Evolutionary conservation across 2,113 vertebrate species (phyloP).

Genomic region (Theropithecus gelada): DNA sequence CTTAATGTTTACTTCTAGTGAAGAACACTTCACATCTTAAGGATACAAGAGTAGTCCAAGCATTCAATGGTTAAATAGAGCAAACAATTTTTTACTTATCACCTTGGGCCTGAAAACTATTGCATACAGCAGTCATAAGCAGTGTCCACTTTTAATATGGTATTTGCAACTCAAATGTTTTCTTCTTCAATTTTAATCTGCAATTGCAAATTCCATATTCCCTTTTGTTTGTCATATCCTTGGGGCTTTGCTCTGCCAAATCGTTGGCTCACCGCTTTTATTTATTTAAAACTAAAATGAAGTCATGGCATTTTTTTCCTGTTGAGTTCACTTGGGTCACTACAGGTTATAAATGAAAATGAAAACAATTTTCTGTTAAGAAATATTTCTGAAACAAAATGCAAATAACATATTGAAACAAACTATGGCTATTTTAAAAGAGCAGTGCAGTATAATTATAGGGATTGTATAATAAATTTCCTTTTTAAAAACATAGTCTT

Average conservation of each 20-base stretch:
- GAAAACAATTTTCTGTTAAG: slow-evolving; percentile 68
- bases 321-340: slow-evolving; percentile 41
- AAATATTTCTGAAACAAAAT: slow-evolving; percentile 68
- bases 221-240: slow-evolving; percentile 25
- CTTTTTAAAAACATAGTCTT: not conserved
- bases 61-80: not conserved
- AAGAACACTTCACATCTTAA: not conserved
- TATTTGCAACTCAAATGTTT: slow-evolving; percentile 56
- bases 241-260: not conserved
- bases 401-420: slow-evolving; percentile 59
- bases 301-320: not conserved
- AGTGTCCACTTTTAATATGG: slow-evolving; percentile 6
- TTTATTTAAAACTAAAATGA: slow-evolving; percentile 25
- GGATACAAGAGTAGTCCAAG: not conserved
- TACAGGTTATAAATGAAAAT: slow-evolving; percentile 70
- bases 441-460: slow-evolving; percentile 52
- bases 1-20: not conserved
- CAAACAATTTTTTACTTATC: not conserved
- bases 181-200: slow-evolving; percentile 48
- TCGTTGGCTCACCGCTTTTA: slow-evolving; percentile 14
- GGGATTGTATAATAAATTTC: not conserved
- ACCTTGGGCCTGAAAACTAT: not conserved
- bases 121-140: not conserved
- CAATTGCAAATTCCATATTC: not conserved
- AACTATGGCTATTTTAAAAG: slow-evolving; percentile 57